Evolutionary conservation across 37 sponge, comb jelly and placozoan species (phyloP).

Genomic region (Aplysina aerophoba): DNA sequence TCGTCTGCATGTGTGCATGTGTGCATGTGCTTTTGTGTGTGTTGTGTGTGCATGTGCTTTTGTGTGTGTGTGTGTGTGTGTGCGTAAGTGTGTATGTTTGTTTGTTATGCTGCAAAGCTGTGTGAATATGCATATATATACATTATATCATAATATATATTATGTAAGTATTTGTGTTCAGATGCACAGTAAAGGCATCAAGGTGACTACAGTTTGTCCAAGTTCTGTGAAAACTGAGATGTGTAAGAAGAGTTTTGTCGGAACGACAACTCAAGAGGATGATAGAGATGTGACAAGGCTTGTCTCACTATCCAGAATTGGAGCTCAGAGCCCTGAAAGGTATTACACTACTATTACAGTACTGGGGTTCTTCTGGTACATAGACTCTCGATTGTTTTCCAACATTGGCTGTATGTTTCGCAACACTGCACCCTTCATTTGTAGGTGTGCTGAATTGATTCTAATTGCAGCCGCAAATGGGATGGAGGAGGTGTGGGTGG

Average conservation of each 20-base stretch:
- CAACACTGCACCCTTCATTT: not conserved
- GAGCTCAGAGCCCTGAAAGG: no score
- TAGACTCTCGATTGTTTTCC: no score
- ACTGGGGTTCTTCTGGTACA: no score
- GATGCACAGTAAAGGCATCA: constrained; percentile 7
- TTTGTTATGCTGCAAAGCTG: not conserved
- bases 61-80: not conserved
- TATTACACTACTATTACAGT: no score
- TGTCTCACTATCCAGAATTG: no score
- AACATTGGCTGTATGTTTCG: no score
- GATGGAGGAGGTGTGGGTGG: constrained; percentile 28
- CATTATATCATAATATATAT: no score
- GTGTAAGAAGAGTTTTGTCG: not conserved
- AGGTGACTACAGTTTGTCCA: constrained; percentile 49
- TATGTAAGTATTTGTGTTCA: not conserved
- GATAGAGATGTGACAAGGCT: no score
- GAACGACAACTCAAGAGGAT: no score
- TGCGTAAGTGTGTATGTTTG: not conserved
- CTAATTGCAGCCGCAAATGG: constrained; percentile 28
- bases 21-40: not conserved
- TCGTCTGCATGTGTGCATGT: constrained; percentile 32
- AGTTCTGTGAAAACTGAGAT: constrained; percentile 60
- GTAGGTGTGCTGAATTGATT: constrained; percentile 57
- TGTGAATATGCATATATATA: not conserved
- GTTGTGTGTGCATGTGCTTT: not conserved